Conservation (phyloP, 2,888 invertebrate species). For the Pedicia rivosa region DNA sequence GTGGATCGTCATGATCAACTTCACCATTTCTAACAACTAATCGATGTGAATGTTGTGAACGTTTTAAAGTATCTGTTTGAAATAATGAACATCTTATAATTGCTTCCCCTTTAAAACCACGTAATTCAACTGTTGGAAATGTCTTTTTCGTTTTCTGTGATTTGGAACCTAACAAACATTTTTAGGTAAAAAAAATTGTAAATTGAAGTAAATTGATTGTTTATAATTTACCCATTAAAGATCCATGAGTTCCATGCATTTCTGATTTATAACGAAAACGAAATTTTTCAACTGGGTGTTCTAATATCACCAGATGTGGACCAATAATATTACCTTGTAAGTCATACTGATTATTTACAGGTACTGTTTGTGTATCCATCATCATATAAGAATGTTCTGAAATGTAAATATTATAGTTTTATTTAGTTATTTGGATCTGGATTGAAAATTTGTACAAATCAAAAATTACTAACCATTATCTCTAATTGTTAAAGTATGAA, state of each 20-base stretch:
- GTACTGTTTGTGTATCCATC: too few relatives aligned
- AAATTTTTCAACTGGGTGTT: constrained; percentile 65
- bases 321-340: not conserved
- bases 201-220: too few relatives aligned
- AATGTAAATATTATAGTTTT: too few relatives aligned
- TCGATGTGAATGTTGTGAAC: constrained; percentile 53
- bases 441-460: too few relatives aligned
- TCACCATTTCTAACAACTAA: constrained; percentile 46
- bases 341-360: not conserved
- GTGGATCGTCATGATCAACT: constrained; percentile 50
- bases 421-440: too few relatives aligned
- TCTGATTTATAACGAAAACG: constrained; percentile 73
- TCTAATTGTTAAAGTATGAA: not conserved
- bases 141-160: constrained; percentile 43
- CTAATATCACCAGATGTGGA: constrained; percentile 43
- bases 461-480: too few relatives aligned
- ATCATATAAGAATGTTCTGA: too few relatives aligned
- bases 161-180: too few relatives aligned
- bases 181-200: too few relatives aligned
- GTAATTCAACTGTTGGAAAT: constrained; percentile 60
- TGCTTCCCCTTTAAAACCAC: constrained; percentile 39
- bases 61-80: constrained; percentile 36
- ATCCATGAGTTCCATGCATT: constrained; percentile 76
- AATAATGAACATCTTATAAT: constrained; percentile 54
- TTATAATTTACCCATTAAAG: too few relatives aligned